Percentiles rank a stretch among this genome's conserved stretches.
These are phyloP conservation scores for Cheilosia pagana DNA, from an alignment of 2,888 invertebrate species.

Conservation along the genomic window DNA sequence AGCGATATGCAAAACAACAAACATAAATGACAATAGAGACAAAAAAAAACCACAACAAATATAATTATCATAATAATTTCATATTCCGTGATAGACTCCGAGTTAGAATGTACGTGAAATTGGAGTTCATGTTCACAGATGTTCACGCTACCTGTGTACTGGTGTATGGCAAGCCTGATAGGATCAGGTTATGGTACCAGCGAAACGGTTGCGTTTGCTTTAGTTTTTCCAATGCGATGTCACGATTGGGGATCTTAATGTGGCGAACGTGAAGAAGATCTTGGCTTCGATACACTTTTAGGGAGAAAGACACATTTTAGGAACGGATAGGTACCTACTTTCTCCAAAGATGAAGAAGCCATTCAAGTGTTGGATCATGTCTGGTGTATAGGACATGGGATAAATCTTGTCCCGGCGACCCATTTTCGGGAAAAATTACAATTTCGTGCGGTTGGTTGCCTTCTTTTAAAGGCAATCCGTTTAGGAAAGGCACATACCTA, in stretches of 20 bases:
- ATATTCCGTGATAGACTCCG: conserved; percentile 38
- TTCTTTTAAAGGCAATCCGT: too few relatives aligned
- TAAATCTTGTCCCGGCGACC: background rate
- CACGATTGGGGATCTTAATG: conserved; percentile 59
- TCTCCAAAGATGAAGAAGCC: conserved; percentile 21
- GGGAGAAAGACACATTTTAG: conserved; percentile 38
- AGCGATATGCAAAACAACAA: background rate
- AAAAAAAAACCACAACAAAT: background rate
- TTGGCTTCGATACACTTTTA: conserved; percentile 40
- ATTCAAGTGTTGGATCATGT: conserved; percentile 15
- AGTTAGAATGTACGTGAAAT: conserved; percentile 38
- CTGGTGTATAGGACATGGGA: background rate
- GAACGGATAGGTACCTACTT: conserved; percentile 20
- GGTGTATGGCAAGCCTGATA: conserved; percentile 19
- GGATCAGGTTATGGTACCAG: conserved; percentile 43
- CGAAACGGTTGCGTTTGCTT: conserved; percentile 38
- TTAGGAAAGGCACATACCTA: too few relatives aligned
- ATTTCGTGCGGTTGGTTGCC: too few relatives aligned
- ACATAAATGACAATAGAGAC: too few relatives aligned
- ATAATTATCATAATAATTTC: conserved; percentile 55
- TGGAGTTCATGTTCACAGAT: conserved; percentile 3
- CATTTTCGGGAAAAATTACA: background rate
- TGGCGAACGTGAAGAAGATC: conserved; percentile 51
- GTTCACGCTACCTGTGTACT: background rate
- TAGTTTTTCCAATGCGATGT: conserved; percentile 40